Evolutionary conservation across 53 echinoderm and acorn worm species (phyloP).

Genomic region (Temnopleurus reevesii): DNA sequence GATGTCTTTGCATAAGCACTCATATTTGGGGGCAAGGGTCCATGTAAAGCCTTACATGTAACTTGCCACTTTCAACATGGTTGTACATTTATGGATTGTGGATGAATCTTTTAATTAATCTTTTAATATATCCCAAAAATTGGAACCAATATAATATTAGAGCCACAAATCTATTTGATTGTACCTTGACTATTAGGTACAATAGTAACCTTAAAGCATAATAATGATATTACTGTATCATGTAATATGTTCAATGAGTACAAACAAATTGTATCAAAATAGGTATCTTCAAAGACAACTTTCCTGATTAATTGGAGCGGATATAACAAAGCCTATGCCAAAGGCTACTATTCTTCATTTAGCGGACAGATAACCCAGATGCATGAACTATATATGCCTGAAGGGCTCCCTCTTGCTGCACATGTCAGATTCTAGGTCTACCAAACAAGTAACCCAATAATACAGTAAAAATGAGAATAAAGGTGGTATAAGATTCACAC

Average conservation of each 20-base stretch:
- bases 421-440: not conserved
- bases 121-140: no score
- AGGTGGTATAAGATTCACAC: no score
- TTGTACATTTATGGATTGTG: no score
- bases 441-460: conserved; percentile 2
- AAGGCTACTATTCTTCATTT: conserved; percentile 8
- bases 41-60: no score
- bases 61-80: no score
- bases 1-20: no score
- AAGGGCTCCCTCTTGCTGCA: not conserved
- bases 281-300: not conserved
- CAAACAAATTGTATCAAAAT: no score
- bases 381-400: not conserved
- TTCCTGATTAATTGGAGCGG: not conserved
- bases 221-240: no score
- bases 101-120: no score
- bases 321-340: conserved; percentile 2
- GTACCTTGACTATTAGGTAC: not conserved
- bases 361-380: conserved; percentile 12
- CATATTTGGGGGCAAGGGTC: no score
- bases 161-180: not conserved
- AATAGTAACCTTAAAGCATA: not conserved
- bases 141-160: no score
- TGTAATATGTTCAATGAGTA: not conserved
- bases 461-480: not conserved